Base-by-base conservation (phyloP, 1,140 invertebrate species). In the Drosophila ananassae region DNA sequence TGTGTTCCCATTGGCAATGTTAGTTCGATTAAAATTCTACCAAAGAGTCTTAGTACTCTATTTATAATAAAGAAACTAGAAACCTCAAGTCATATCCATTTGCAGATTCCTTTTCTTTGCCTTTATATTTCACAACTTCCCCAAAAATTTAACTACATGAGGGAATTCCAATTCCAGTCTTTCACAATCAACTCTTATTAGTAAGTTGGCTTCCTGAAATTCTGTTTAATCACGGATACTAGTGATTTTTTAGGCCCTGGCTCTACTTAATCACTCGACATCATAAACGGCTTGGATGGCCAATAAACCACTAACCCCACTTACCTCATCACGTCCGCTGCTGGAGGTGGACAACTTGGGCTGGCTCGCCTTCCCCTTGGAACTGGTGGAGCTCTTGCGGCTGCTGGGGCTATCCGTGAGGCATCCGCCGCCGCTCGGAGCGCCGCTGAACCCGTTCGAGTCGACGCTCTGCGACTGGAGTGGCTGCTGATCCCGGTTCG, bases 261-360 rank as follows among this genome's bases (percentile, higher is more conserved):
- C 8, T 10, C 9, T 32, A 8, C 2, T 8, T 32, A 8, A 32
- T 32, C 7, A 8, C 32, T 32, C 32, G 2, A 32, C 8, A 32
- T 32, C 9, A 32, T 32, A 41, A 41, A 41, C 0, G 13, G 39
- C 13, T 41, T 41, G 39, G 10, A n/a, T 3, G 10, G 39, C 5
- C 12, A 41, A 41, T 41, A 41, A 41, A 41, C 6, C 25, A 37
- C n/a, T 10, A 10, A 37, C 13, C 17, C 13, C 7, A 76, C 82
- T 87, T 24, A 89, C 83, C 79, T 89, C 83, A 56, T 87, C 83
- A 5, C 79, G 79, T 50, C 84, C 83, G 30, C 73, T 89, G 79
- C 79, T 89, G 32, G 83, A 89, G 24, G 66, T 89, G 71, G 83
- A 87, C 47, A 89, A 50, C 30, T 87, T 89, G n/a, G 76, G n/a